These are phyloP conservation scores for Peromyscus nudipes DNA, from an alignment of 2,797 vertebrate genomes.

Conservation along the genomic window DNA sequence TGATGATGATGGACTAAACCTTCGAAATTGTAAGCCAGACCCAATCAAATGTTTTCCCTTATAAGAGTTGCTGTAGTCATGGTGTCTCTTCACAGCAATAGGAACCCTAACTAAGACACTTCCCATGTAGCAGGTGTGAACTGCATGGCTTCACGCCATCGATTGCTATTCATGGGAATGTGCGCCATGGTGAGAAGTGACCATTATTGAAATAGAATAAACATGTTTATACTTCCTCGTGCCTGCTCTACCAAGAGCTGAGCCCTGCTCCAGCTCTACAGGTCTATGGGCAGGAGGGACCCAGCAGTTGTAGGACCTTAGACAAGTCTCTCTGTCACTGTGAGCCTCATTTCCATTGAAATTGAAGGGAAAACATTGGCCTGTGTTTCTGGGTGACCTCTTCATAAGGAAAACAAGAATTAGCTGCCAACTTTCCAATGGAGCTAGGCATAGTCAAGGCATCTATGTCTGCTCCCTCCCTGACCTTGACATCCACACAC, in stretches of 20 bases:
- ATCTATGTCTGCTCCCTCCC: background rate
- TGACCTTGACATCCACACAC: background rate
- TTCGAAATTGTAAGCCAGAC: background rate
- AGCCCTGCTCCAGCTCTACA: background rate
- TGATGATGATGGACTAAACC: background rate
- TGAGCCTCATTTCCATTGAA: background rate
- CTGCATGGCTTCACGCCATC: background rate
- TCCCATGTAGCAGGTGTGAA: background rate
- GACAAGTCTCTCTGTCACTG: background rate
- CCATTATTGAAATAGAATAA: background rate
- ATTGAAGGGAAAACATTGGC: background rate
- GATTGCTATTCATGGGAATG: background rate
- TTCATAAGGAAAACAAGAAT: background rate
- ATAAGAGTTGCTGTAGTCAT: background rate
- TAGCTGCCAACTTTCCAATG: background rate
- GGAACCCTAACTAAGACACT: background rate
- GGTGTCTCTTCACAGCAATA: background rate
- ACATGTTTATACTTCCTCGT: background rate
- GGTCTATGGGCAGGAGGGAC: background rate
- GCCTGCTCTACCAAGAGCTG: background rate
- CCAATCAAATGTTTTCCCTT: background rate
- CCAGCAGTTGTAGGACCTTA: background rate
- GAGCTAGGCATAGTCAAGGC: background rate
- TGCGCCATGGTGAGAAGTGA: background rate
- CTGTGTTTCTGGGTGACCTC: background rate